phyloP scores from a whole-genome alignment of 2,113 vertebrate genomes.

The Psammodynastes pulverulentus region DNA sequence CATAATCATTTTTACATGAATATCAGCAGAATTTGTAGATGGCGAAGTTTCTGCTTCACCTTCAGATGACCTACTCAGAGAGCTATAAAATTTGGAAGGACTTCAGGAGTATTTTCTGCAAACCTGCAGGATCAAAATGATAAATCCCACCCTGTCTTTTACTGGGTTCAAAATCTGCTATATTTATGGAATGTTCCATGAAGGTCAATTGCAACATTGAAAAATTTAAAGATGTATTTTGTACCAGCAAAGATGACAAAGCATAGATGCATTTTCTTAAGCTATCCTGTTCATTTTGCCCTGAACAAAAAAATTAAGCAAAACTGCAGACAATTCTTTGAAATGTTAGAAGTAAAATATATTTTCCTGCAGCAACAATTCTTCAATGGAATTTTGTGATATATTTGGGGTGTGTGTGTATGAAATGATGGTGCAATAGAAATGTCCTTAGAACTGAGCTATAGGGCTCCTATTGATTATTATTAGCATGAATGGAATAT shows the following conservation, averaged over 20 bases:
- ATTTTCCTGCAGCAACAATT: background rate
- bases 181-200: background rate
- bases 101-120: background rate
- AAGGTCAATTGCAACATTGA: background rate
- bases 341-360: background rate
- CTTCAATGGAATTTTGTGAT: background rate
- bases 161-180: background rate
- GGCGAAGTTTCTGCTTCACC: background rate
- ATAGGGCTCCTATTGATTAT: background rate
- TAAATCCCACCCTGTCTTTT: background rate
- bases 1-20: background rate
- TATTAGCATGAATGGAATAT: background rate
- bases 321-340: background rate
- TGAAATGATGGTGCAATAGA: background rate
- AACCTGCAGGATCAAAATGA: background rate
- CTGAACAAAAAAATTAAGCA: background rate
- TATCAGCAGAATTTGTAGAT: background rate
- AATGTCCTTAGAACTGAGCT: background rate
- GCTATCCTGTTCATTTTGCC: background rate
- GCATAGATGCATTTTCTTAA: background rate
- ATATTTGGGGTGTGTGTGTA: background rate
- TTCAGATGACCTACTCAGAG: background rate
- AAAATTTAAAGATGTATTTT: background rate
- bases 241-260: background rate
- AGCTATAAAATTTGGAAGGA: background rate